Evolutionary conservation across 2,797 vertebrate genomes (phyloP), one percentile per base, ranked within the genome.

Genomic region (Rhyacichthys aspro): DNA sequence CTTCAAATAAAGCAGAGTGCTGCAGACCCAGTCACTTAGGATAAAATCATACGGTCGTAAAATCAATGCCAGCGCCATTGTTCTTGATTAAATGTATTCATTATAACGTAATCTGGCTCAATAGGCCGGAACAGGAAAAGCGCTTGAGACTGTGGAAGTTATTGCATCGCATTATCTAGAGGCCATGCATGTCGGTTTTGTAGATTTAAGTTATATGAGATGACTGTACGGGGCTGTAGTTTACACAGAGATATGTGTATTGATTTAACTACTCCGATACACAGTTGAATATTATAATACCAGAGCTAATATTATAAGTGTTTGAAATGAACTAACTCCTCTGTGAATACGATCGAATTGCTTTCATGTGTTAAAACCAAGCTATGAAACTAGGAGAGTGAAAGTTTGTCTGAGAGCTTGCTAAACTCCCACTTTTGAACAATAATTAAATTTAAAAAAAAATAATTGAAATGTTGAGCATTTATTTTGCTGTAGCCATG

Each of bases 21-120:
- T 43, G 43, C 59, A 60, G 28, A 67, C 37, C 59, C 16, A n/a
- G 44, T 75, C 59, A 71, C 55, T 33, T 38, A 23, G 8, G 36
- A 46, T 74, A 39, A 56, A 74, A 72, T 81, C 36, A 66, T 63
- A 59, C 3, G 2, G 61, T 64, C 56, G 36, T 82, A 70, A 79
- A 84, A 78, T 76, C 62, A 70, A 67, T 76, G 15, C 34, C 55
- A 55, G 56, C 60, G 48, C 47, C 49, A 61, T 45, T 78, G 66
- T 71, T 77, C 56, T 75, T 78, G 53, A 79, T 81, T 74, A 77
- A 68, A 78, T 55, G 9, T 68, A 62, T 75, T 81, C 42, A 67
- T 86, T 74, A 67, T 45, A 54, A 72, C 36, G 38, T 67, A 12
- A 12, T 70, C 53, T 42, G 48, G 54, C 66, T 66, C 65, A 61